phyloP scores from a whole-genome alignment of 2,113 vertebrate species.

The Maylandia zebra region DNA sequence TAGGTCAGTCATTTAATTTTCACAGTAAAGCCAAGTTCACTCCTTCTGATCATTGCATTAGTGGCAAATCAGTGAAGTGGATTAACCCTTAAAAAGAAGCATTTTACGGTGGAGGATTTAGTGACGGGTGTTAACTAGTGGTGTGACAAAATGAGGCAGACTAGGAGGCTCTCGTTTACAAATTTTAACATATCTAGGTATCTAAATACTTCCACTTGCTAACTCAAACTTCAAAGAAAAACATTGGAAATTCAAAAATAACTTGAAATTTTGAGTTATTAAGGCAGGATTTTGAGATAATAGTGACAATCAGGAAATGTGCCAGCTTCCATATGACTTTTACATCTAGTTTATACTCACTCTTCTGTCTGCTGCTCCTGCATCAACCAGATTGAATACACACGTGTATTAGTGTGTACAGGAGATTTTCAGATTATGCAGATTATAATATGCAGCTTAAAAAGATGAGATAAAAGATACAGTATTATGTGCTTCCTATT shows the following conservation, averaged over 20 bases:
- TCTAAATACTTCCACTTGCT: neutral
- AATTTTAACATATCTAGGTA: fast-evolving
- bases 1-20: neutral
- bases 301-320: neutral
- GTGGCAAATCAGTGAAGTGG: neutral
- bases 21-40: neutral
- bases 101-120: neutral
- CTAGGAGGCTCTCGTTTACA: neutral
- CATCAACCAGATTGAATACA: neutral
- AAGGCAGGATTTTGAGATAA: neutral
- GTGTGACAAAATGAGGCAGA: neutral
- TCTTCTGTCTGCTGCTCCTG: neutral
- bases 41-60: neutral
- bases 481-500: neutral
- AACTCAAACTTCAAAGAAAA: neutral
- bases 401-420: neutral
- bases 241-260: neutral
- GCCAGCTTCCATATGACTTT: neutral
- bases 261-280: neutral
- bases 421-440: neutral
- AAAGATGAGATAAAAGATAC: neutral
- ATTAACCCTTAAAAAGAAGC: neutral
- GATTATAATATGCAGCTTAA: neutral
- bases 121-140: neutral
- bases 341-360: neutral